Conservation (phyloP, 2,797 vertebrate species). For the Sebastes goodei region DNA sequence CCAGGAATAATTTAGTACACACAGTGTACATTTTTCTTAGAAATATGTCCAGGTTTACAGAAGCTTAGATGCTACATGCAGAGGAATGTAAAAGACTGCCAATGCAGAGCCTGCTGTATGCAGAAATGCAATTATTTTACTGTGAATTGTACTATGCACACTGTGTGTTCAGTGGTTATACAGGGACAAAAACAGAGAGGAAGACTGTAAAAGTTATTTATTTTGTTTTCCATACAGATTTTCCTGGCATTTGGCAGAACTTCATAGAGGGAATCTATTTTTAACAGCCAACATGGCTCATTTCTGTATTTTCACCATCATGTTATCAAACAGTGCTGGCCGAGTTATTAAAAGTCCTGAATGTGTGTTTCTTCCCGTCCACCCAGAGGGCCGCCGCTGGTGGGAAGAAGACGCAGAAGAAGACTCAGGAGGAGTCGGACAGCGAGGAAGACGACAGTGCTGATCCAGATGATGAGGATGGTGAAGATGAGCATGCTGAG, state of each 20-base stretch:
- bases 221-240: background rate
- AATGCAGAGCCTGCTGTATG: background rate
- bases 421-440: conserved; percentile 64
- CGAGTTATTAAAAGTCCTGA: conserved; percentile 18
- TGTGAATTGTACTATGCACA: background rate
- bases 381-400: conserved; percentile 44
- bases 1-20: background rate
- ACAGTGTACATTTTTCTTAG: background rate
- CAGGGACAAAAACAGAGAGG: background rate
- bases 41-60: background rate
- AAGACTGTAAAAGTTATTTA: background rate
- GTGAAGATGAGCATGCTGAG: conserved; percentile 80
- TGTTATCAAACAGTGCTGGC: background rate
- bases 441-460: conserved; percentile 74
- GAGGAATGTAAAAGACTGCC: background rate
- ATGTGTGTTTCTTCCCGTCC: conserved; percentile 38
- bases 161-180: background rate
- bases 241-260: background rate
- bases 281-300: background rate
- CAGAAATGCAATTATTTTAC: background rate
- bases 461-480: conserved; percentile 64
- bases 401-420: conserved; percentile 53
- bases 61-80: background rate
- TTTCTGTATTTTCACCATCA: background rate
- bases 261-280: background rate